Percentiles rank a stretch among this genome's conserved stretches.
phyloP scores from a whole-genome alignment of 2,797 vertebrate species.

The Ciconia nigra region DNA sequence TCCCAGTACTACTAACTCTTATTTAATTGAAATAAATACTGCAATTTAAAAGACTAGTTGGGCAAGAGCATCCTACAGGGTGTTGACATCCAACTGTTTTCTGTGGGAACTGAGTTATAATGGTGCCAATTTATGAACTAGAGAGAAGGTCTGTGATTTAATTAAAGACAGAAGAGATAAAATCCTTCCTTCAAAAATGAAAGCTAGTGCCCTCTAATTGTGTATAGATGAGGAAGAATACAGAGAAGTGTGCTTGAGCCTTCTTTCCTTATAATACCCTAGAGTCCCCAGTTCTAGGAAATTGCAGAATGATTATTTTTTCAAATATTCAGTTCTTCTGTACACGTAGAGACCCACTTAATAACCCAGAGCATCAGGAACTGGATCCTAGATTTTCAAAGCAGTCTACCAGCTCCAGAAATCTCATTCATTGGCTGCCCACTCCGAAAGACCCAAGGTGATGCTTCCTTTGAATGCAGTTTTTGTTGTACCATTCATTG shows the following conservation, averaged over 20 bases:
- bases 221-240: neutral
- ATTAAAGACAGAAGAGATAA: constrained; percentile 41
- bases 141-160: constrained; percentile 28
- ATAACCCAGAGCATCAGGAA: neutral
- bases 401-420: neutral
- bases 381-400: neutral
- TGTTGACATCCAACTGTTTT: neutral
- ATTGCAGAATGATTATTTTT: constrained; percentile 14
- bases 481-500: neutral
- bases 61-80: neutral
- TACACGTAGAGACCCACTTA: neutral
- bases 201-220: constrained; percentile 19
- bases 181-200: constrained; percentile 14
- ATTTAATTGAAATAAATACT: constrained; percentile 19
- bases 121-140: neutral
- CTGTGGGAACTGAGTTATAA: neutral
- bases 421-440: neutral
- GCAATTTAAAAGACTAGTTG: neutral
- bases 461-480: neutral
- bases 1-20: neutral
- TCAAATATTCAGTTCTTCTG: neutral
- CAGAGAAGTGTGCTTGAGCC: neutral
- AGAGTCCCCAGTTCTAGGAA: constrained; percentile 10
- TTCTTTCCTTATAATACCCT: neutral
- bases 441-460: neutral